These are phyloP conservation scores for Meloidogyne exigua DNA, from an alignment of 1,140 invertebrate genomes.

Conservation along the genomic window DNA sequence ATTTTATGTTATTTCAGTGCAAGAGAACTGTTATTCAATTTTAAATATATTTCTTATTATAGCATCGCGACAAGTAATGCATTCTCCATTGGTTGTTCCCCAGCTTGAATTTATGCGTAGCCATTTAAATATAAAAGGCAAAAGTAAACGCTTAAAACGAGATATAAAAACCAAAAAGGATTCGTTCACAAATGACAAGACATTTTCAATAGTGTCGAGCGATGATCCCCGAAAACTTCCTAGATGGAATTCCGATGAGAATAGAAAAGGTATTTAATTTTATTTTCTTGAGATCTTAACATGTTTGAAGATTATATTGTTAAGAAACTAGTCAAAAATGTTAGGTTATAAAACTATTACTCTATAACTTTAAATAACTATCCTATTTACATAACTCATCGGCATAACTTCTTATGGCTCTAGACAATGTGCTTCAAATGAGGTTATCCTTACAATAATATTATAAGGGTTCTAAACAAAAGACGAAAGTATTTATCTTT, in stretches of 20 bases:
- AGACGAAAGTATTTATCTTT: too few species aligned
- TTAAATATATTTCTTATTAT: not conserved
- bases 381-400: constrained; percentile 19
- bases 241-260: not conserved
- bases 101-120: constrained; percentile 17
- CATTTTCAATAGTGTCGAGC: not conserved
- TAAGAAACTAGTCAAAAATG: too few species aligned
- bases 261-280: not conserved
- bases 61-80: constrained; percentile 9
- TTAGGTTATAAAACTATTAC: too few species aligned
- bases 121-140: not conserved
- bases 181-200: not conserved
- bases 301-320: too few species aligned
- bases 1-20: not conserved
- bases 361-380: too few species aligned
- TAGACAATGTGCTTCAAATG: constrained; percentile 45
- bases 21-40: too few species aligned
- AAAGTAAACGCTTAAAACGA: constrained; percentile 17
- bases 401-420: constrained; percentile 50
- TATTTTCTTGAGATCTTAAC: not conserved
- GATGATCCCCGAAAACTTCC: not conserved
- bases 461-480: not conserved
- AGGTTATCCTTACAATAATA: constrained; percentile 10
- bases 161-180: not conserved
- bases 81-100: constrained; percentile 14